Percentiles rank a stretch among this genome's conserved stretches.
Evolutionary conservation across 2,797 vertebrate genomes (phyloP).

Genomic region (Acanthopagrus latus): DNA sequence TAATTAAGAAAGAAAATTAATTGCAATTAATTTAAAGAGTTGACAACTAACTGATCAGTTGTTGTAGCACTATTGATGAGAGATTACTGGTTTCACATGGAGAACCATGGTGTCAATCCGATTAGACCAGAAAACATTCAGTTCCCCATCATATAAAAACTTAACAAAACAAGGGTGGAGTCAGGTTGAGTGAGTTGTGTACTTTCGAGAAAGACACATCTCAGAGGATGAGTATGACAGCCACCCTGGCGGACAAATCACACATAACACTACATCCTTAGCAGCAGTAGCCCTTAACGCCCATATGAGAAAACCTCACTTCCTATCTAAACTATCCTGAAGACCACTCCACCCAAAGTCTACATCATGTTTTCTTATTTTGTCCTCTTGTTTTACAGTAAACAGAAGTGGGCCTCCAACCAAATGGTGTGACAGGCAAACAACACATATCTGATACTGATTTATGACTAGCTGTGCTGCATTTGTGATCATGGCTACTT

Average conservation of each 20-base stretch:
- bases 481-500: background rate
- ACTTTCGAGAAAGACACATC: background rate
- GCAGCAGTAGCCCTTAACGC: background rate
- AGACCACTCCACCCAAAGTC: slow-evolving; percentile 38
- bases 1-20: no score
- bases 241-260: background rate
- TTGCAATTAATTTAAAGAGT: no score
- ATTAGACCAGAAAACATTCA: slow-evolving; percentile 4
- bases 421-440: background rate
- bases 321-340: background rate
- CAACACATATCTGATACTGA: rapidly evolving
- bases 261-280: background rate
- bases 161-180: background rate
- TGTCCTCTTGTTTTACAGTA: background rate
- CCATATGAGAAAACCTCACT: slow-evolving; percentile 28
- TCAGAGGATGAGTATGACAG: background rate
- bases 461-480: background rate
- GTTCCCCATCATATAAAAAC: background rate
- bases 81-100: background rate
- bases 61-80: background rate
- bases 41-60: no score
- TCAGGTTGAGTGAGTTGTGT: no score
- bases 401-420: background rate
- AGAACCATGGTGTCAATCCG: background rate
- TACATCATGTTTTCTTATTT: background rate